Percentiles rank a stretch among this genome's conserved stretches.
phyloP scores from a whole-genome alignment of 2,888 invertebrate genomes.

The Lamellibrachia columna region DNA sequence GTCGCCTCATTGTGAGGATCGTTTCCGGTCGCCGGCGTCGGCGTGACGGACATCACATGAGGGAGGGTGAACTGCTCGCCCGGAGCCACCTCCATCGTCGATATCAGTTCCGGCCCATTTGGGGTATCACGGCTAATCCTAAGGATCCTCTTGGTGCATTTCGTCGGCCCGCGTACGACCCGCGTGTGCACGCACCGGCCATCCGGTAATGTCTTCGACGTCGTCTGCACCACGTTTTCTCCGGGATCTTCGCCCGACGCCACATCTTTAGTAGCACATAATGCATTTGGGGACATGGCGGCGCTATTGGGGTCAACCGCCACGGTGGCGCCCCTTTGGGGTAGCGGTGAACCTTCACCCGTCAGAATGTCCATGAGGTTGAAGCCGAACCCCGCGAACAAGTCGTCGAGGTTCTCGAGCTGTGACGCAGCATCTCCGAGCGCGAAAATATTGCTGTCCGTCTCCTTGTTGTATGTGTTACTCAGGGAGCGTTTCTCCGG shows the following conservation, averaged over 20 bases:
- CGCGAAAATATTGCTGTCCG: constrained; percentile 42
- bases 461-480: constrained; percentile 36
- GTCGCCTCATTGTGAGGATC: background rate
- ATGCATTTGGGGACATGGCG: background rate
- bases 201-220: constrained; percentile 37
- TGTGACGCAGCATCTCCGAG: constrained; percentile 43
- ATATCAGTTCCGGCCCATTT: constrained; percentile 36
- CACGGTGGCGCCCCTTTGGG: background rate
- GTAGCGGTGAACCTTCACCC: background rate
- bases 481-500: background rate
- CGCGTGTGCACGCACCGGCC: constrained; percentile 38
- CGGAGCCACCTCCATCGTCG: constrained; percentile 32
- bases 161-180: constrained; percentile 38
- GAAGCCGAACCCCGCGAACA: constrained; percentile 37
- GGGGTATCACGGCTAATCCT: constrained; percentile 36
- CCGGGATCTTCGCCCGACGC: background rate
- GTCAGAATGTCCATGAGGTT: constrained; percentile 34
- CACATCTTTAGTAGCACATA: background rate
- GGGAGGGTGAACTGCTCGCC: constrained; percentile 20
- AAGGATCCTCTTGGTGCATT: constrained; percentile 33
- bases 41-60: background rate
- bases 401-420: constrained; percentile 40
- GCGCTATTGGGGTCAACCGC: constrained; percentile 16
- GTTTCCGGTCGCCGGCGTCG: background rate
- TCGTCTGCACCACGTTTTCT: constrained; percentile 35